Conservation (phyloP, 2,888 invertebrate species). For the Lydus trimaculatus region DNA sequence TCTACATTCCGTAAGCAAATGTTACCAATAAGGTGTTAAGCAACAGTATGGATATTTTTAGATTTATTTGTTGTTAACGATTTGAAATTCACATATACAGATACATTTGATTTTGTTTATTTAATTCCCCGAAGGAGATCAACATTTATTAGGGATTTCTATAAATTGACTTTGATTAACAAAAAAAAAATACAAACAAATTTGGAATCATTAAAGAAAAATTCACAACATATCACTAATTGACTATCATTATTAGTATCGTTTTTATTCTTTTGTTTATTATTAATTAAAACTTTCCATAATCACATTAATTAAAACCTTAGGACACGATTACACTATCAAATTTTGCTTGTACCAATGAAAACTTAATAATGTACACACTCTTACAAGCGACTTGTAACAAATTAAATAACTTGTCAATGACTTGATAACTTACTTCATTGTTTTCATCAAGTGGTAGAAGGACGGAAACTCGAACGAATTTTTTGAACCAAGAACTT, state of each 20-base stretch:
- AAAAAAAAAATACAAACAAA: background rate
- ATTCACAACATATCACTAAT: background rate
- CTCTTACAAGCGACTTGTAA: too few species aligned
- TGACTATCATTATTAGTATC: background rate
- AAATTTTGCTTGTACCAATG: background rate
- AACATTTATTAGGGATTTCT: background rate
- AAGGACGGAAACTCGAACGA: too few species aligned
- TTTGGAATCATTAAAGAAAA: background rate
- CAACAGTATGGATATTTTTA: background rate
- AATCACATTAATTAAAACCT: background rate
- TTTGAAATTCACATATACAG: background rate
- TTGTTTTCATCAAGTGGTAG: too few species aligned
- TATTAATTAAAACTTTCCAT: background rate
- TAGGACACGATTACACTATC: too few species aligned
- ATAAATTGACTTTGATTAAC: background rate
- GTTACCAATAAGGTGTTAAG: background rate
- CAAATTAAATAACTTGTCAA: too few species aligned
- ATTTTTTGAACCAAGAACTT: too few species aligned
- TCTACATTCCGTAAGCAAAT: too few species aligned
- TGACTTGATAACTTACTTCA: too few species aligned
- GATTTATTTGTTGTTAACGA: background rate
- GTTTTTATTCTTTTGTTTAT: background rate
- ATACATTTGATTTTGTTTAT: too few species aligned
- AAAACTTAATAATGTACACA: too few species aligned
- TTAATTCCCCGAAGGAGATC: background rate